These are phyloP conservation scores for Chionodraco myersi DNA, from an alignment of 2,113 vertebrate genomes.

Conservation along the genomic window DNA sequence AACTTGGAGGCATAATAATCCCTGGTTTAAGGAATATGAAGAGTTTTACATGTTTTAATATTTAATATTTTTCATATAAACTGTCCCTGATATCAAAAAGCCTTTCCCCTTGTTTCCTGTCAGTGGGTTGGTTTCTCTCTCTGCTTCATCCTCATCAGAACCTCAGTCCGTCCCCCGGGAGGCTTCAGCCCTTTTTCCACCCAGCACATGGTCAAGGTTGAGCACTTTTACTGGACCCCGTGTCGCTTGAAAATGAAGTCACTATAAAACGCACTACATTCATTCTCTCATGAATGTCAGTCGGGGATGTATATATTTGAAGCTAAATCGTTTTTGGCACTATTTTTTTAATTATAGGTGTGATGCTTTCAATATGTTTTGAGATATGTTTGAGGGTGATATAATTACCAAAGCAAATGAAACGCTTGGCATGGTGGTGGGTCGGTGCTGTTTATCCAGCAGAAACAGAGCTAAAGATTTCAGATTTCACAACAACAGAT, in stretches of 20 bases:
- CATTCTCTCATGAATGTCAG: not conserved
- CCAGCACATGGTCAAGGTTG: conserved; percentile 75
- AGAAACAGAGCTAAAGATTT: conserved; percentile 42
- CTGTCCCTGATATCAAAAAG: not conserved
- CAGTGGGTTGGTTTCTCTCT: conserved; percentile 30
- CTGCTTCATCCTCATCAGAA: conserved; percentile 57
- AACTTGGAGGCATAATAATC: not conserved
- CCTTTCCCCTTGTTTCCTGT: conserved; percentile 19
- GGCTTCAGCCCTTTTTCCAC: conserved; percentile 36
- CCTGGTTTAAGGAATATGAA: not conserved
- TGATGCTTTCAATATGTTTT: not conserved
- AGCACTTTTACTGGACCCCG: conserved; percentile 47
- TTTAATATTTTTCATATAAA: not conserved
- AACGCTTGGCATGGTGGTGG: conserved; percentile 7
- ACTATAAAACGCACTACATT: conserved; percentile 1
- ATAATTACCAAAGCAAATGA: conserved; percentile 3
- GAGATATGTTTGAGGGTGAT: not conserved
- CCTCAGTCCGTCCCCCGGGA: conserved; percentile 59
- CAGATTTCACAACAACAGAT: conserved; percentile 54
- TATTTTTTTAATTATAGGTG: not conserved
- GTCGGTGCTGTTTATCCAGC: conserved; percentile 45
- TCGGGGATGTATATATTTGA: not conserved
- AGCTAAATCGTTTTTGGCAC: not conserved
- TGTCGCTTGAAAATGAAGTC: conserved; percentile 38
- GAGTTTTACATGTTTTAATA: not conserved